Evolutionary conservation across 2,797 vertebrate genomes (phyloP), one percentile per base, ranked within the genome.

Genomic region (Gymnothorax javanicus): DNA sequence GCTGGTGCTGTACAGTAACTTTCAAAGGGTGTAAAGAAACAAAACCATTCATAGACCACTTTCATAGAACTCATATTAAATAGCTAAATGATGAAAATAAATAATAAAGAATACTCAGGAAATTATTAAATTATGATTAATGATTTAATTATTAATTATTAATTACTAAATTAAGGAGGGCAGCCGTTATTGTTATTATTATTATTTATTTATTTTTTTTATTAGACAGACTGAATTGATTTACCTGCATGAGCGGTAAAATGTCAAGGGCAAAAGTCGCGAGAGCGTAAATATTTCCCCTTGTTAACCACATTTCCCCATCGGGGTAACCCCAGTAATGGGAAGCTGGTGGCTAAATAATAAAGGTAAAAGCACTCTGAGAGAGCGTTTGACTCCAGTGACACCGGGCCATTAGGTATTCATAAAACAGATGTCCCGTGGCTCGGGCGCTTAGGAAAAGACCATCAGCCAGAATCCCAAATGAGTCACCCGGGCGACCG

Each of bases 371-470:
- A 86, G 84, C 86, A 62, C 88, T 82, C 86, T 86, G 86, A 87
- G 89, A 43, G 82, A 89, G 89, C 60, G 90, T 92, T 93, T 94
- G 92, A 95, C 93, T 95, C 90, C 54, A 88, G 92, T 93, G 93
- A 95, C 93, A 96, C 90, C 15, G 86, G 90, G 87, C 89, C 90
- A 92, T 94, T 93, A 95, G 91, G 89, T 92, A 94, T 94, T 95
- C 93, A 94, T 93, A 92, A 95, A 96, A 95, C 93, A 95, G 94
- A 95, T 94, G 93, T 94, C 91, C 92, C 88, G 90, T 88, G 89
- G 90, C 93, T 87, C 87, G 71, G 89, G 20, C 85, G 88, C 90
- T 86, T 88, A 77, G 90, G 90, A 90, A 89, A 69, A 67, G 84
- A 43, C 52, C 79, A 83, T 90, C 62, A 86, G 89, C 90, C 90